Base-by-base conservation (phyloP, 2,797 vertebrate species). In the Parambassis ranga region DNA sequence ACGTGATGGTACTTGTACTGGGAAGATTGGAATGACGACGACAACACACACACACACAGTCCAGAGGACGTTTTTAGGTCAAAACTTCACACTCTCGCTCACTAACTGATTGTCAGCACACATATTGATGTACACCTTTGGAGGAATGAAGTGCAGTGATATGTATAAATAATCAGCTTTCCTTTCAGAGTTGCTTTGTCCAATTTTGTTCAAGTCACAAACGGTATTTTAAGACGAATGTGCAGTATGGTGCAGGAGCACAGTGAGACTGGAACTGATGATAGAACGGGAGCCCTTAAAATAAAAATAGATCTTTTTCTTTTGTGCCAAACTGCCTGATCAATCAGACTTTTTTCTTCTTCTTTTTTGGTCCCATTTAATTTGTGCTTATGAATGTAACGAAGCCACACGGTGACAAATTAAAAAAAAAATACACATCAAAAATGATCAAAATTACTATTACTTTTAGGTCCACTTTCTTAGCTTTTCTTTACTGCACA, bases 51-150 rank as follows among this genome's bases (percentile, higher is more conserved):
- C 20, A 48, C 31, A 67, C 48, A 56, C 35, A 57, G 20, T 28
- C 52, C n/a, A 78, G 48, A 79, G 49, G 53, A 84, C 10, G 24
- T 39, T 37, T 72, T 75, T 18, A 48, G 57, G 73, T 83, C 70
- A 75, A 73, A 46, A 71, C 35, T 38, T 46, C 65, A 60, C 39
- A 56, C 49, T 61, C 39, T 47, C 15, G 44, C 46, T 56, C 69
- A 56, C 53, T 79, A 69, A 65, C 50, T 87, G 88, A 91, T 90
- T 91, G 89, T 91, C 89, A 75, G 74, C 78, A 81, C 76, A 91
- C 68, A 65, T 37, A 46, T 41, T 59, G 60, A 84, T 72, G 74
- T 72, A 71, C 52, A 83, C 71, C 44, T 77, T 81, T 79, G 70
- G 74, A 79, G 47, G 78, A 84, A 82, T 65, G 0, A 81, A 57